Base-by-base conservation (phyloP, 2,797 vertebrate species). In the Typhlichthys eigenmanni region DNA sequence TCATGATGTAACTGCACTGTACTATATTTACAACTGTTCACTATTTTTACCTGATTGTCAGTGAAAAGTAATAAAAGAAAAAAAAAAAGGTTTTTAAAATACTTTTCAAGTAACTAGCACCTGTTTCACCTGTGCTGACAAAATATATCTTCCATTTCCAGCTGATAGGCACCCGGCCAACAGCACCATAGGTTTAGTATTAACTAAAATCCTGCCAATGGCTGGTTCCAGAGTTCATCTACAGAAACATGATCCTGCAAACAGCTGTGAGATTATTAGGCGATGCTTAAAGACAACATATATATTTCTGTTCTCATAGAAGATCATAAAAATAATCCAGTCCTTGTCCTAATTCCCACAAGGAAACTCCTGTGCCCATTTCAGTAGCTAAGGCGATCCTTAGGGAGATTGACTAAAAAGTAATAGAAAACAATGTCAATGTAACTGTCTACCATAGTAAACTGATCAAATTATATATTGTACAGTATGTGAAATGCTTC, bases 271-370 rank as follows among this genome's bases (percentile, higher is more conserved):
- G 48, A 13, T 43, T 66, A 66, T 38, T 17, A 6, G 13, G 9
- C 10, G 14, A 29, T 47, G 11, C 29, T 53, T 65, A 47, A 60
- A 45, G 38, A 17, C 43, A 13, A 63, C n/a, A 13, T 43, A 29
- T 62, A 60, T 48, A 57, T 55, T 32, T 50, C 53, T 49, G 52
- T 38, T 24, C 70, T 94, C 88, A 97, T 78, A 98, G 90, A 52
- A 99, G 93, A 79, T 99, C 98, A 65, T 97, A 99, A 90, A 99
- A 99, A 91, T 99, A 99, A 87, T 99, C 96, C 91, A 99, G 91
- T 84, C 98, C 98, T 92, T 99, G 98, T 87, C 98, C 98, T 71
- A 99, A 81, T 86, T 99, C 98, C 98, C 98, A 99, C 85, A 99
- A 90, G 78, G 97, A 95, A 80, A 99, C 75, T 68, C 98, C 97